Evolutionary conservation across 2,113 vertebrate species (phyloP).

Genomic region (Bagarius yarrelli): DNA sequence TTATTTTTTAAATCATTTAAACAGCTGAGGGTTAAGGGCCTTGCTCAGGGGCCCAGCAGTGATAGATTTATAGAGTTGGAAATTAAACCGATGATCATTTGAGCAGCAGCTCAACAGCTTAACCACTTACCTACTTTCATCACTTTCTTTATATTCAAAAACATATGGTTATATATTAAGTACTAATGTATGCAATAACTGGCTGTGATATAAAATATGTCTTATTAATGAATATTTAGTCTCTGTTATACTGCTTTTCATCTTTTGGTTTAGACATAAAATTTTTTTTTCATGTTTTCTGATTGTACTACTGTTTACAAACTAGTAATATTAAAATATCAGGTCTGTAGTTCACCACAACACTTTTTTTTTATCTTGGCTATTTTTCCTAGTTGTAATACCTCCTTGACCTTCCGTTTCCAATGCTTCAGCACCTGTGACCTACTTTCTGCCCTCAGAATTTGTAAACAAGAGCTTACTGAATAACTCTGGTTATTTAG

Average conservation of each 20-base stretch:
- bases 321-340: neutral
- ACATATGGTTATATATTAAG: no score
- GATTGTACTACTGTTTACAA: neutral
- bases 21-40: no score
- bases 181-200: no score
- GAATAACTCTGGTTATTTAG: slow-evolving; percentile 49
- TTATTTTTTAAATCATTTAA: no score
- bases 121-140: no score
- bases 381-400: slow-evolving; percentile 9
- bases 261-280: neutral
- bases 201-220: no score
- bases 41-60: no score
- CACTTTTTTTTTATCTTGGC: slow-evolving; percentile 19
- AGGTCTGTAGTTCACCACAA: neutral
- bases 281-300: neutral
- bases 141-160: no score
- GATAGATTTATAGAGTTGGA: no score
- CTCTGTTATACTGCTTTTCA: neutral
- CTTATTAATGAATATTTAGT: no score
- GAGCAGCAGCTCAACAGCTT: no score
- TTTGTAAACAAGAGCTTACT: slow-evolving; percentile 59
- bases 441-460: slow-evolving; percentile 61
- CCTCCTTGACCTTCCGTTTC: slow-evolving; percentile 13
- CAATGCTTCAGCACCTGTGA: slow-evolving; percentile 48
- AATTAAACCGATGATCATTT: no score